These are phyloP conservation scores for Napeogenes inachia DNA, from an alignment of 2,888 invertebrate genomes.

Conservation along the genomic window DNA sequence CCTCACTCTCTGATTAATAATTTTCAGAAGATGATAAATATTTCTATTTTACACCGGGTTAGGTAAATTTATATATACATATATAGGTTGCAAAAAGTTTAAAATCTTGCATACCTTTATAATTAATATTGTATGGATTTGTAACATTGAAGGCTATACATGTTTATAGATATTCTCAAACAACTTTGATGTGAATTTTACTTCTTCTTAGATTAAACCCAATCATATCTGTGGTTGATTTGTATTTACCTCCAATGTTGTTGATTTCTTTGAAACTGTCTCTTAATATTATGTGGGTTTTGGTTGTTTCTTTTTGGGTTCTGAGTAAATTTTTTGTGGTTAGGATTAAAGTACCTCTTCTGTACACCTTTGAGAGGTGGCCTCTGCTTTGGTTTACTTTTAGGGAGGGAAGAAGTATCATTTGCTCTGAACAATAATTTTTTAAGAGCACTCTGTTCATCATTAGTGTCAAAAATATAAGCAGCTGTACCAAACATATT, in stretches of 20 bases:
- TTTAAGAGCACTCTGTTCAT: slow-evolving; percentile 12
- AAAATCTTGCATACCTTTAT: too few relatives aligned
- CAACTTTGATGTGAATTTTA: too few relatives aligned
- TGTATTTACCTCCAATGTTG: background rate
- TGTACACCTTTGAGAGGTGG: slow-evolving; percentile 5
- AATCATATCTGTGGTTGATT: background rate
- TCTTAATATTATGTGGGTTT: slow-evolving; percentile 1
- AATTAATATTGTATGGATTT: too few relatives aligned
- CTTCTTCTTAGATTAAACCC: background rate
- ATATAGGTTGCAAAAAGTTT: too few relatives aligned
- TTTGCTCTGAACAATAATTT: slow-evolving; percentile 12
- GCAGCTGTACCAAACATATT: slow-evolving; percentile 24
- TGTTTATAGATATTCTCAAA: too few relatives aligned
- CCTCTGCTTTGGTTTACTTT: background rate
- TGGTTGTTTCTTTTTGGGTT: background rate
- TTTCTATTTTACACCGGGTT: too few relatives aligned
- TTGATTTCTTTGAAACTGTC: background rate
- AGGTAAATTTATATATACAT: too few relatives aligned
- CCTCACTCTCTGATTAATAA: too few relatives aligned
- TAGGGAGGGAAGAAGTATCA: background rate
- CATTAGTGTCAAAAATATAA: slow-evolving; percentile 25
- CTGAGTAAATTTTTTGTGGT: background rate
- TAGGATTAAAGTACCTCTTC: background rate
- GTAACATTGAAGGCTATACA: too few relatives aligned
- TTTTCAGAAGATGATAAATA: too few relatives aligned